Conservation (phyloP, 2,888 invertebrate species). For the Athrips mouffetella region DNA sequence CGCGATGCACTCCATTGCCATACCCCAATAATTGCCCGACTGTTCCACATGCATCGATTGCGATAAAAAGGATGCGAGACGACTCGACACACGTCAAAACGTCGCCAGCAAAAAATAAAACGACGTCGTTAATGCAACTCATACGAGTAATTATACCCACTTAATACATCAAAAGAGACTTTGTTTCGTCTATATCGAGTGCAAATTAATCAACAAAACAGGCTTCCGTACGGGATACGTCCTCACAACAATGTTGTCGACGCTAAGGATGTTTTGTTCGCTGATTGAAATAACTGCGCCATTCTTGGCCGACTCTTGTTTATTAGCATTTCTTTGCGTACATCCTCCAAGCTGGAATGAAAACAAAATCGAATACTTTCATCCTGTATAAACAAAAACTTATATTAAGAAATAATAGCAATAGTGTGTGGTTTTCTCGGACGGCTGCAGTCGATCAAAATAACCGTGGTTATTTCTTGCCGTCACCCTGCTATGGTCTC, state of each 20-base stretch:
- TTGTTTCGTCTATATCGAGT: conserved; percentile 13
- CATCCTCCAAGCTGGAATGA: conserved; percentile 8
- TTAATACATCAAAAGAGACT: conserved; percentile 3
- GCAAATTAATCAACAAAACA: conserved; percentile 23
- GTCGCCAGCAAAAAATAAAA: background rate
- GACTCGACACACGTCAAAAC: conserved; percentile 4
- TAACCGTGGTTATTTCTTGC: conserved; percentile 34
- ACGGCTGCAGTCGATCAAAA: conserved; percentile 14
- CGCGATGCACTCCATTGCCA: background rate
- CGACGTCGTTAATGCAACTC: background rate
- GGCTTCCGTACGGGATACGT: conserved; percentile 19
- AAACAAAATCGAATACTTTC: background rate
- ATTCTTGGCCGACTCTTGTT: conserved; percentile 8
- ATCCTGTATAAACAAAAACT: background rate
- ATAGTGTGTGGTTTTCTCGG: background rate
- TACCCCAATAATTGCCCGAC: background rate
- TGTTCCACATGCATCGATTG: background rate
- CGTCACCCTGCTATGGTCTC: conserved; percentile 31
- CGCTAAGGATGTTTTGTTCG: conserved; percentile 55
- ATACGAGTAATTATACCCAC: conserved; percentile 5
- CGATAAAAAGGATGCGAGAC: background rate
- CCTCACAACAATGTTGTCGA: conserved; percentile 51
- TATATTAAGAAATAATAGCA: background rate
- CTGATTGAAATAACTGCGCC: conserved; percentile 61
- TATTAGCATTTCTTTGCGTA: conserved; percentile 8